These are phyloP conservation scores for Plestiodon gilberti DNA, from an alignment of 2,113 vertebrate genomes.

Conservation along the genomic window DNA sequence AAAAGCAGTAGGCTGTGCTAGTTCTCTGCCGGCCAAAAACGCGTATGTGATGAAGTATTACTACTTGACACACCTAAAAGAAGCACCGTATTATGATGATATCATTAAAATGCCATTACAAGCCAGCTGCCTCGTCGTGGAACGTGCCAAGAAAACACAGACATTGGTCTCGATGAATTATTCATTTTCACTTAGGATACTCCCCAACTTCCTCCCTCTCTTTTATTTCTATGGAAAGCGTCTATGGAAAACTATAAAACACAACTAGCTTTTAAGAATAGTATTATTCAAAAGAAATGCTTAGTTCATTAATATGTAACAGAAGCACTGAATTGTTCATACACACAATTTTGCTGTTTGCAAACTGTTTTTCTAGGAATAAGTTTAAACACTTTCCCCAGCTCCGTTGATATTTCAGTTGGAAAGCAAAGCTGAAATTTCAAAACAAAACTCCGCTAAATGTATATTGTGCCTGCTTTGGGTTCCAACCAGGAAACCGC, in stretches of 20 bases:
- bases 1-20: conserved; percentile 16
- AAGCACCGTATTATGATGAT: conserved; percentile 54
- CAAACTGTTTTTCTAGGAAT: background rate
- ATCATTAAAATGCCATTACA: conserved; percentile 60
- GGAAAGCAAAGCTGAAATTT: background rate
- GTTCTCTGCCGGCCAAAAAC: conserved; percentile 42
- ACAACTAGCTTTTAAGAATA: background rate
- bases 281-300: background rate
- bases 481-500: background rate
- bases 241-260: background rate
- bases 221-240: background rate
- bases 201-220: conserved; percentile 37
- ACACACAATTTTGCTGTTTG: background rate
- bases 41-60: conserved; percentile 52
- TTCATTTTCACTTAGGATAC: conserved; percentile 48
- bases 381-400: background rate
- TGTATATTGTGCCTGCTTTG: background rate
- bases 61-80: conserved; percentile 56
- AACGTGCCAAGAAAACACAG: conserved; percentile 47
- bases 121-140: conserved; percentile 50
- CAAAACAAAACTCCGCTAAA: background rate
- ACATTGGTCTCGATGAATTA: conserved; percentile 48
- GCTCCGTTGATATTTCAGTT: background rate
- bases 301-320: background rate
- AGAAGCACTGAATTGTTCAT: background rate